Base-by-base conservation (phyloP, 1,140 invertebrate species). In the Drosophila takahashii region DNA sequence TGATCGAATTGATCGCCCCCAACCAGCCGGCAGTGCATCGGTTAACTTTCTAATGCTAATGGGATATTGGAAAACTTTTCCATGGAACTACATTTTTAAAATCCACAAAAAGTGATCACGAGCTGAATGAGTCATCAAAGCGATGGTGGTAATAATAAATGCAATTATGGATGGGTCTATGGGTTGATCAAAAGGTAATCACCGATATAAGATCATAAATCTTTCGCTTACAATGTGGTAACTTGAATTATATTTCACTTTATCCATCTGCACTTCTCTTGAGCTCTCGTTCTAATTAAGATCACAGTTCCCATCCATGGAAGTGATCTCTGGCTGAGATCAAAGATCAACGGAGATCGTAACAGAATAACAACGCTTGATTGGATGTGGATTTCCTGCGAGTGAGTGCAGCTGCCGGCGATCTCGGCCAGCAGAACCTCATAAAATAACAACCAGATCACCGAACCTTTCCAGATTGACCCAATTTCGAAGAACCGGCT, bases 381-480 rank as follows among this genome's bases (percentile, higher is more conserved):
- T 81, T 81, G 73, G 67, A 78, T 26, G 42, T 34, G 36, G 53
- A 51, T 71, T 72, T 72, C 69, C 65, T 58, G 66, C 32, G 22
- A 34, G 54, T 42, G 27, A 65, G 26, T 65, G 62, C 62, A 65
- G 62, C 42, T 66, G 62, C 34, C 42, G 34, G 62, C 44, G 29
- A 56, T 74, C 18, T 34, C 29, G 45, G 29, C 26, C 64, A 69
- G 47, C 41, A 59, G 44, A 67, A 81, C 66, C 65, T 77, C 54
- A 15, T 61, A 79, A 54, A 58, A 81, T 77, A 86, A 79, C 80
- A 87, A 86, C 70, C 59, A 87, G 83, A 86, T 86, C 83, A 83
- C 57, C 65, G 85, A 86, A 87, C 83, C 83, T 87, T 86, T 87
- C 83, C 83, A 75, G 79, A 87, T 83, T 87, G 83, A 86, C 83